A percentile compares a stretch with the other conserved stretches of the same genome.
These are phyloP conservation scores for Tamias sibiricus DNA, from an alignment of 2,113 vertebrate species.

Conservation along the genomic window DNA sequence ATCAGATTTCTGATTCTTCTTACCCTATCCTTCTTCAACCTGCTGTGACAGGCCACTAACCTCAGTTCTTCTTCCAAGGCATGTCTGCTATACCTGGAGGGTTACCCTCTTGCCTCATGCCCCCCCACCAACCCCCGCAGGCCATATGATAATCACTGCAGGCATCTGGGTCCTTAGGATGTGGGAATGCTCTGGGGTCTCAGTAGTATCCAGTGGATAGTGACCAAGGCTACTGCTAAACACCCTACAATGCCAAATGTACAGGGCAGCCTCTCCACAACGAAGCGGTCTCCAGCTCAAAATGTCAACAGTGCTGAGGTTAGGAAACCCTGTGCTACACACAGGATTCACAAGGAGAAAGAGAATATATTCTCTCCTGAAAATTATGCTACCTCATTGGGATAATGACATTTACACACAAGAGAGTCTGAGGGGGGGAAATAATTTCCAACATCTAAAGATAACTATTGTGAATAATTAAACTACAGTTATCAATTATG, in stretches of 20 bases:
- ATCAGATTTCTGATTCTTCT: neutral
- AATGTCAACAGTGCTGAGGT: neutral
- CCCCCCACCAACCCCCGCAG: no score
- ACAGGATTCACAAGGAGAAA: neutral
- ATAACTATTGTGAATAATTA: conserved; percentile 61
- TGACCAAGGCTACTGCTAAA: neutral
- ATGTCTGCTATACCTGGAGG: neutral
- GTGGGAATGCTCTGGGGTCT: accelerated
- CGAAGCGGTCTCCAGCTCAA: neutral
- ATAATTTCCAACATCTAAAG: conserved; percentile 1
- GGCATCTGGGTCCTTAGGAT: neutral
- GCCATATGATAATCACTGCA: neutral
- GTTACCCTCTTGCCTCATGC: accelerated
- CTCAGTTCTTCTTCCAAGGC: neutral
- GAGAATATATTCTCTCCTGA: neutral
- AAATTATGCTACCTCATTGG: neutral
- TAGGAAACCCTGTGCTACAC: neutral
- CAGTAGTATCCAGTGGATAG: neutral
- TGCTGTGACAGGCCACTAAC: neutral
- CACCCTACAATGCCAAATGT: neutral
- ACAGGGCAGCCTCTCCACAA: neutral
- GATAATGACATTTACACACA: conserved; percentile 43
- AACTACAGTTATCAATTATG: conserved; percentile 52
- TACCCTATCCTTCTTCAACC: neutral
- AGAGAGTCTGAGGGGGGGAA: neutral